A percentile compares a stretch with the other conserved stretches of the same genome.
Evolutionary conservation across 2,797 vertebrate species (phyloP).

Genomic region (Paratrypauchen microcephalus): DNA sequence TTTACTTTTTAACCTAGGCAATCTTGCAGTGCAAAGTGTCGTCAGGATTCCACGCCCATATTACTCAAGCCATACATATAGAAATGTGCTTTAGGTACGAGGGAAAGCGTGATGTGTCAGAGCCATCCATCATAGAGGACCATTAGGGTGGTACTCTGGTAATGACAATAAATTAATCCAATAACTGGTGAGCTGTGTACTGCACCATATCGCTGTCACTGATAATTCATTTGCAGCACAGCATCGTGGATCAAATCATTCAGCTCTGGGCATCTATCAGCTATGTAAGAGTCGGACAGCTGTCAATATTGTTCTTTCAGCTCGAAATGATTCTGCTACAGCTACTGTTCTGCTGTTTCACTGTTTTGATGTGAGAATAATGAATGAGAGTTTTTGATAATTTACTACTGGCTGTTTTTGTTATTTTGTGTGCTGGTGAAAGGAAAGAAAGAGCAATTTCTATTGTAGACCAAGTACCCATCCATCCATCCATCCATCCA

Average conservation of each 20-base stretch:
- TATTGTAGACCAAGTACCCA: neutral
- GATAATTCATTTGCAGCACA: conserved; percentile 51
- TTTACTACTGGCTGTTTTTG: neutral
- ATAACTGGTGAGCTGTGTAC: conserved; percentile 43
- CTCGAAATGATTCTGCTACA: conserved; percentile 12
- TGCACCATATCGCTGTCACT: conserved; percentile 53
- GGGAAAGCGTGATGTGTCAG: neutral
- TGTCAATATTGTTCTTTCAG: conserved; percentile 34
- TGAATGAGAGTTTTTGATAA: neutral
- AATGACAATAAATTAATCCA: conserved; percentile 52
- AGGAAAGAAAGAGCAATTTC: too few relatives aligned
- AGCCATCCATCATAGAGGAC: conserved; percentile 24
- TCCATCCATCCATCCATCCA: too few relatives aligned
- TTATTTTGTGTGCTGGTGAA: neutral
- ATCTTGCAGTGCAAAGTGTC: neutral
- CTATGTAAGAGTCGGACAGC: conserved; percentile 34
- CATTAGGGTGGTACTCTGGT: conserved; percentile 27
- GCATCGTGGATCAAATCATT: conserved; percentile 34
- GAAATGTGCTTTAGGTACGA: neutral
- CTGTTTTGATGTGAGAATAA: conserved; percentile 8
- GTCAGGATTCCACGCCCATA: neutral
- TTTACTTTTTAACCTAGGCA: too few relatives aligned
- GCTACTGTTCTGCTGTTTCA: neutral
- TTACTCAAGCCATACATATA: neutral
- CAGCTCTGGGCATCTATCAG: conserved; percentile 37